Evolutionary conservation across 2,797 vertebrate genomes (phyloP), one percentile per base, ranked within the genome.

Genomic region (Menidia menidia): DNA sequence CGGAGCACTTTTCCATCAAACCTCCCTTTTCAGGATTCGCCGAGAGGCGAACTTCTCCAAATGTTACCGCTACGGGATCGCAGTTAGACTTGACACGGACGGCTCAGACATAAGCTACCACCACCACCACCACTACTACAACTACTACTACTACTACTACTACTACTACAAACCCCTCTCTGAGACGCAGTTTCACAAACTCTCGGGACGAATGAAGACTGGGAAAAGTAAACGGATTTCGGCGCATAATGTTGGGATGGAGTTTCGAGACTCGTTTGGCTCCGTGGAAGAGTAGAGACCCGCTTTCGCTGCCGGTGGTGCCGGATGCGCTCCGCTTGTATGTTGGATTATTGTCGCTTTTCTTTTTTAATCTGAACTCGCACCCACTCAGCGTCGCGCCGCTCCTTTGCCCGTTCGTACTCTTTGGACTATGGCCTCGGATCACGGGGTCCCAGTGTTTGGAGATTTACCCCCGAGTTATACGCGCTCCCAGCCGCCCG

Each of bases 241-340:
- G 92, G 93, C 94, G 89, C 95, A 95, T 94, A 92, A 95, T 95
- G 95, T 95, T 94, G 95, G 94, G 92, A 95, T 95, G 95, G 93
- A 94, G 94, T 92, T 93, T 92, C 84, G 89, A 93, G 93, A 93
- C 92, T 94, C 62, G 82, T 87, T 94, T 89, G 94, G 93, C 92
- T 94, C 94, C 92, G 87, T 58, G 90, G 92, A 94, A 91, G 92
- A 94, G 77, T 93, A 94, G 91, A 91, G 83, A 63, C 25, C 71
- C 71, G 33, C 60, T 84, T 75, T 86, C 82, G 90, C 86, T 81
- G 84, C 91, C 89, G 85, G 86, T 71, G 84, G 51, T 73, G 87
- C 88, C 90, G 93, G 92, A 94, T 92, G 93, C 93, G 90, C 92
- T 87, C 71, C 78, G 70, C 77, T 78, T 79, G 86, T 90, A 91